These are phyloP conservation scores for Carcinoscorpius rotundicauda DNA, from an alignment of 1,140 invertebrate genomes.

Conservation along the genomic window DNA sequence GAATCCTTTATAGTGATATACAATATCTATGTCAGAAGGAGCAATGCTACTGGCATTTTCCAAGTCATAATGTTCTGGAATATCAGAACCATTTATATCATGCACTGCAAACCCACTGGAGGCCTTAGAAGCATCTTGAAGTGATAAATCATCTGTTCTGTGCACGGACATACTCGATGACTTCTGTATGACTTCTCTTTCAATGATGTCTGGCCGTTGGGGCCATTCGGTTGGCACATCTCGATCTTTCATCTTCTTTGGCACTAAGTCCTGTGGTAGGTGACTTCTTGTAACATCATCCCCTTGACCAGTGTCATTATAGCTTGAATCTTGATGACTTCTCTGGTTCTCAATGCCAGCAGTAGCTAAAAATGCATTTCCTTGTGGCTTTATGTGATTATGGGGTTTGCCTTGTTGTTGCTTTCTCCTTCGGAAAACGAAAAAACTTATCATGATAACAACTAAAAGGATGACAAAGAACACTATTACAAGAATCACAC, in stretches of 20 bases:
- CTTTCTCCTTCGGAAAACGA: constrained; percentile 51
- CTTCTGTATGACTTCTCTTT: constrained; percentile 69
- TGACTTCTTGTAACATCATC: constrained; percentile 33
- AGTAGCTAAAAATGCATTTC: constrained; percentile 15
- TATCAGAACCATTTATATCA: constrained; percentile 51
- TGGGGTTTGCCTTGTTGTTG: neutral
- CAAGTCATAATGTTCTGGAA: constrained; percentile 89
- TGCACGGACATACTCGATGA: constrained; percentile 40
- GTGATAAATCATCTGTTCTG: constrained; percentile 37
- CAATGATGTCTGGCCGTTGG: constrained; percentile 81
- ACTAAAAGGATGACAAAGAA: constrained; percentile 81
- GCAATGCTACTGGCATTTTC: constrained; percentile 96
- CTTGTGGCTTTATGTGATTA: constrained; percentile 11
- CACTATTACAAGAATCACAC: constrained; percentile 79
- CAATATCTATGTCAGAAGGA: constrained; percentile 91
- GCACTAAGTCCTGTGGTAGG: constrained; percentile 7
- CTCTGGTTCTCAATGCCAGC: constrained; percentile 24
- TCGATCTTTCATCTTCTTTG: constrained; percentile 63
- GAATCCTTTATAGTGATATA: constrained; percentile 88
- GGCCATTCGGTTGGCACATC: constrained; percentile 46
- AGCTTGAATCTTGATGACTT: constrained; percentile 29
- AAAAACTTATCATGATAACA: constrained; percentile 72
- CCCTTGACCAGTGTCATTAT: constrained; percentile 34
- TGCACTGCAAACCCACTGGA: constrained; percentile 38
- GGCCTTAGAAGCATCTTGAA: constrained; percentile 31